Evolutionary conservation across 2,797 vertebrate genomes (phyloP).

Genomic region (Dallia pectoralis): DNA sequence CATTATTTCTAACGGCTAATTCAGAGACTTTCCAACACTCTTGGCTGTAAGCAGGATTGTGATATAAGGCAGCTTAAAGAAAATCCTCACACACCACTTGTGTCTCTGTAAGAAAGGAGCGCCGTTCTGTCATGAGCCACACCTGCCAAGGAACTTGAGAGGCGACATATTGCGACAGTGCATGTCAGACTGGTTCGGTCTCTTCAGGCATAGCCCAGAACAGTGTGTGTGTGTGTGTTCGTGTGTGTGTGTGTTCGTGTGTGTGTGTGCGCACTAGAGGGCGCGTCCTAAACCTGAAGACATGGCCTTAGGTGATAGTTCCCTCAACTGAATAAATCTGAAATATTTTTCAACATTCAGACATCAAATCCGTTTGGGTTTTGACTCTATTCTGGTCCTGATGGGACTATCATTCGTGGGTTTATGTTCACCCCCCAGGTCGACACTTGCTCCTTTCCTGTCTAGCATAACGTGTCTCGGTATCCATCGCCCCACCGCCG

Average conservation of each 20-base stretch:
- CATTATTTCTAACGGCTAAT: too few species aligned
- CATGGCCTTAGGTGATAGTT: slow-evolving; percentile 63
- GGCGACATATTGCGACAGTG: slow-evolving; percentile 79
- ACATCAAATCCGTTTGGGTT: background rate
- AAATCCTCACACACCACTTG: slow-evolving; percentile 25
- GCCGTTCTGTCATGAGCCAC: slow-evolving; percentile 55
- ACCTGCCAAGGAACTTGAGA: slow-evolving; percentile 74
- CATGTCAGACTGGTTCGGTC: slow-evolving; percentile 74
- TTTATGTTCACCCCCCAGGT: background rate
- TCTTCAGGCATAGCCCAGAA: slow-evolving; percentile 47
- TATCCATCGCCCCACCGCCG: slow-evolving; percentile 65
- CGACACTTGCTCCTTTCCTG: too few species aligned
- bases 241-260: background rate
- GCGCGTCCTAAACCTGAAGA: slow-evolving; percentile 25
- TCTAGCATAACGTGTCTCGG: slow-evolving; percentile 6
- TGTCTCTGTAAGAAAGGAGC: slow-evolving; percentile 64
- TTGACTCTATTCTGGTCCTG: background rate
- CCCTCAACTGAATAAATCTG: slow-evolving; percentile 32
- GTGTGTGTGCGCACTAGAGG: background rate
- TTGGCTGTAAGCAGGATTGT: background rate
- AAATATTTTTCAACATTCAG: background rate
- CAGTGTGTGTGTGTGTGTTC: slow-evolving; percentile 23
- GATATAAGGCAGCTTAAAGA: slow-evolving; percentile 21
- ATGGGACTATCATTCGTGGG: background rate
- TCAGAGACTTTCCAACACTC: too few species aligned